Evolutionary conservation across 2,888 invertebrate species (phyloP).

Genomic region (Nebria brevicollis): DNA sequence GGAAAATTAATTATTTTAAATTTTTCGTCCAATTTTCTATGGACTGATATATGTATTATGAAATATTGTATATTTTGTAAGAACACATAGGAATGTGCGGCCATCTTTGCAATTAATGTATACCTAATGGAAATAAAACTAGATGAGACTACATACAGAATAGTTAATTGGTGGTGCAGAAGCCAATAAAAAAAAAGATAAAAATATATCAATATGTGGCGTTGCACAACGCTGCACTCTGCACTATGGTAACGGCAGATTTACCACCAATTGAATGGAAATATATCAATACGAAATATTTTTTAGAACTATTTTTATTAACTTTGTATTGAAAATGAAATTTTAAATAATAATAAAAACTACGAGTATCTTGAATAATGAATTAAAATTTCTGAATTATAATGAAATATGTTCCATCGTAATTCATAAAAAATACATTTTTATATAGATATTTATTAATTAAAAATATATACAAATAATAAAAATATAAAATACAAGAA

Average conservation of each 20-base stretch:
- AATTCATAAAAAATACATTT: too few relatives aligned
- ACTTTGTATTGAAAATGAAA: background rate
- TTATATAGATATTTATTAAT: too few relatives aligned
- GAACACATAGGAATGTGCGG: too few relatives aligned
- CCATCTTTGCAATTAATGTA: background rate
- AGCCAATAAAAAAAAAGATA: background rate
- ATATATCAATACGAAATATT: background rate
- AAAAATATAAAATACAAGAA: too few relatives aligned
- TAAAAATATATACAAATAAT: too few relatives aligned
- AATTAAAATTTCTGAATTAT: background rate
- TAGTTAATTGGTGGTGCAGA: background rate
- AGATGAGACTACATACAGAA: background rate
- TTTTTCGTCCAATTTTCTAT: too few relatives aligned
- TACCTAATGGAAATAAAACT: background rate
- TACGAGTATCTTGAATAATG: background rate
- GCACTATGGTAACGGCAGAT: background rate
- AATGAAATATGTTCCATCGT: background rate
- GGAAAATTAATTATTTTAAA: too few relatives aligned
- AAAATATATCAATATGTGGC: background rate
- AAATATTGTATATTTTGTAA: too few relatives aligned
- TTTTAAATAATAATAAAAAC: background rate
- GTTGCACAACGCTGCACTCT: background rate
- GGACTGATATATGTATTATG: too few relatives aligned
- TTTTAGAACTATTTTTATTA: background rate
- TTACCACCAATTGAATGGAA: background rate